phyloP scores from a whole-genome alignment of 2,888 invertebrate species.

The Spicauda simplicius region DNA sequence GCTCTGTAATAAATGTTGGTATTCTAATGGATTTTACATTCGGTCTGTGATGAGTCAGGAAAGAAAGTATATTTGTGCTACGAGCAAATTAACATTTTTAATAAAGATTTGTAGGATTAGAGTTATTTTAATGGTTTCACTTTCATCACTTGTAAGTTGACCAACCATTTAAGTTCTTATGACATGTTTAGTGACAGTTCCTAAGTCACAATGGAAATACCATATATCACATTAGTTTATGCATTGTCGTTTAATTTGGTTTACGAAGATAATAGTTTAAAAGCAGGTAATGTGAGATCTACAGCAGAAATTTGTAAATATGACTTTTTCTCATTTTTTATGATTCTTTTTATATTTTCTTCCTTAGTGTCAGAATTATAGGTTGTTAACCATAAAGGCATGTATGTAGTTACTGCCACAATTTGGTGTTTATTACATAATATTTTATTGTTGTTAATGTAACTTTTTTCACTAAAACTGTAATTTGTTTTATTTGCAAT shows the following conservation, averaged over 20 bases:
- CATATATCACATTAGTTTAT: constrained; percentile 59
- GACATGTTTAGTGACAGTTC: constrained; percentile 76
- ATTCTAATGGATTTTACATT: constrained; percentile 73
- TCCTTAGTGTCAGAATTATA: constrained; percentile 69
- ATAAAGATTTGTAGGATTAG: constrained; percentile 79
- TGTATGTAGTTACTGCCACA: constrained; percentile 54
- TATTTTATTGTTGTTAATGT: constrained; percentile 28
- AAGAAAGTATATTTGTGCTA: constrained; percentile 78
- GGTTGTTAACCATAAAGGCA: constrained; percentile 68
- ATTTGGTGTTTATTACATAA: constrained; percentile 46
- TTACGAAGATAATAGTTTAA: constrained; percentile 49
- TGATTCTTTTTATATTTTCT: constrained; percentile 61
- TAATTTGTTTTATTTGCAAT: constrained; percentile 28
- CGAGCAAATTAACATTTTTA: constrained; percentile 82
- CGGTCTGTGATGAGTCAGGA: constrained; percentile 80
- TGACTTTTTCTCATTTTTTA: constrained; percentile 59
- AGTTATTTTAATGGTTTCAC: constrained; percentile 77
- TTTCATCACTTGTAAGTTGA: constrained; percentile 79
- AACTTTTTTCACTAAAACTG: constrained; percentile 13
- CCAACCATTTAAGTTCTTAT: constrained; percentile 78
- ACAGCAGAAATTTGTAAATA: constrained; percentile 59
- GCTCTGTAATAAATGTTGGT: constrained; percentile 59
- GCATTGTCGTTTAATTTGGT: constrained; percentile 54
- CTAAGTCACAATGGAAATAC: constrained; percentile 70
- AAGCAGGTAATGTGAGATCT: constrained; percentile 62